Evolutionary conservation across 1,140 invertebrate genomes (phyloP).

Genomic region (Diorhabda carinulata): DNA sequence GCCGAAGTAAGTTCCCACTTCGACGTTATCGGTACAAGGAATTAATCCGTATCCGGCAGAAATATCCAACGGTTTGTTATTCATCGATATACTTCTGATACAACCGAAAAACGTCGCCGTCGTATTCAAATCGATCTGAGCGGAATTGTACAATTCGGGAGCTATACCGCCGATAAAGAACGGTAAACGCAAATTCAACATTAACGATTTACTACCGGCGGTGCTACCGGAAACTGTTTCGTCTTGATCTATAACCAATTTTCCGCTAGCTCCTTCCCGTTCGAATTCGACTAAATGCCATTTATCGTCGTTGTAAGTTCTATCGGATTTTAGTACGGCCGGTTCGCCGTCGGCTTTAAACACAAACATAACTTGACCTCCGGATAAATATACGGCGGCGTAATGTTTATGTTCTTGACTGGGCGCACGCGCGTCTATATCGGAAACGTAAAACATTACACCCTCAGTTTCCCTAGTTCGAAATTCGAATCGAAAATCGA

Average conservation of each 20-base stretch:
- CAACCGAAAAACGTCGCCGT: slow-evolving; percentile 78
- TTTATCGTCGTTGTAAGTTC: slow-evolving; percentile 11
- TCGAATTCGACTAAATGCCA: slow-evolving; percentile 15
- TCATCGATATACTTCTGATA: slow-evolving; percentile 73
- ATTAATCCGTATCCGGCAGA: slow-evolving; percentile 59
- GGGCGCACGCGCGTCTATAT: slow-evolving; percentile 45
- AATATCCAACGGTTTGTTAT: slow-evolving; percentile 61
- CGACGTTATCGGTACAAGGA: slow-evolving; percentile 76
- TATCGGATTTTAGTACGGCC: slow-evolving; percentile 5
- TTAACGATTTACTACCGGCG: neutral
- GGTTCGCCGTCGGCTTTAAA: slow-evolving; percentile 11
- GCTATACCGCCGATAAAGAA: slow-evolving; percentile 5
- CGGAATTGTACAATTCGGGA: slow-evolving; percentile 6
- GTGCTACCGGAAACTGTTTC: neutral
- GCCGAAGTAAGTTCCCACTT: slow-evolving; percentile 87
- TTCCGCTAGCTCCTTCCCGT: neutral
- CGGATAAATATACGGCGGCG: slow-evolving; percentile 74
- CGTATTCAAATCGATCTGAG: slow-evolving; percentile 34
- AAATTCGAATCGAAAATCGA: slow-evolving; percentile 77
- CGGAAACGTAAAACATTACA: slow-evolving; percentile 75
- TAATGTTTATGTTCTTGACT: slow-evolving; percentile 63
- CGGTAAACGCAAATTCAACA: slow-evolving; percentile 10
- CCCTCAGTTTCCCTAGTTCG: slow-evolving; percentile 75
- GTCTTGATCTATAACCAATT: slow-evolving; percentile 10
- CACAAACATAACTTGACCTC: slow-evolving; percentile 61